Conservation (phyloP, 2,797 vertebrate genomes). For the Acanthis flammea region DNA sequence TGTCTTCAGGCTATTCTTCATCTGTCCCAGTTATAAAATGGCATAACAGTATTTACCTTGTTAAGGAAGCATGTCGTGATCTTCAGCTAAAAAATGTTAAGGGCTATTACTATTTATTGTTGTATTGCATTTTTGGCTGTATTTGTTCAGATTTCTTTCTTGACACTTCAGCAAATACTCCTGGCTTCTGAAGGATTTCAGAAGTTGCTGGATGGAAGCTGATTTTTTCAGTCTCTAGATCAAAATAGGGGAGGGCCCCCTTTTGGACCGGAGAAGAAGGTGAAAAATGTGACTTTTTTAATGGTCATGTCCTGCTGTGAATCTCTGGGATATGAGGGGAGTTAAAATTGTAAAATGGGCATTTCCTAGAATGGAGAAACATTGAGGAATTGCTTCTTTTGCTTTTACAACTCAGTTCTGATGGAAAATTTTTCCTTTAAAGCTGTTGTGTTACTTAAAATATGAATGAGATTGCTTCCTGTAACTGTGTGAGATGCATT, state of each 20-base stretch:
- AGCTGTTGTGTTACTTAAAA: neutral
- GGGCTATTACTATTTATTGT: constrained; percentile 16
- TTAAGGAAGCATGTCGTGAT: neutral
- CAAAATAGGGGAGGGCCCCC: neutral
- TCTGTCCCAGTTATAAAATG: neutral
- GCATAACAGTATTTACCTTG: neutral
- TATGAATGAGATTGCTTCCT: neutral
- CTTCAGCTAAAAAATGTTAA: neutral
- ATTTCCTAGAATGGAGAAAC: neutral
- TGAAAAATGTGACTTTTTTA: neutral
- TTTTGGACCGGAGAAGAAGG: neutral
- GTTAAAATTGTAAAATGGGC: neutral
- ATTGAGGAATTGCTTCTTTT: neutral
- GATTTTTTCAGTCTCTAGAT: neutral
- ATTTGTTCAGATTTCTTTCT: neutral
- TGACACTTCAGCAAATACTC: neutral
- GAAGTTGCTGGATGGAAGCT: neutral
- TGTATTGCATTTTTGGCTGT: neutral
- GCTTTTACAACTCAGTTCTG: neutral
- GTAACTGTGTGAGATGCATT: neutral
- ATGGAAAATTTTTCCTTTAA: neutral
- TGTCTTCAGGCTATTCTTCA: neutral
- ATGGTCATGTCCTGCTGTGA: neutral
- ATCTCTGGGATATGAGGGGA: neutral
- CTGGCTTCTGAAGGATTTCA: constrained; percentile 9